These are phyloP conservation scores for Phyllostomus discolor DNA, from an alignment of 2,113 vertebrate species.

Conservation along the genomic window DNA sequence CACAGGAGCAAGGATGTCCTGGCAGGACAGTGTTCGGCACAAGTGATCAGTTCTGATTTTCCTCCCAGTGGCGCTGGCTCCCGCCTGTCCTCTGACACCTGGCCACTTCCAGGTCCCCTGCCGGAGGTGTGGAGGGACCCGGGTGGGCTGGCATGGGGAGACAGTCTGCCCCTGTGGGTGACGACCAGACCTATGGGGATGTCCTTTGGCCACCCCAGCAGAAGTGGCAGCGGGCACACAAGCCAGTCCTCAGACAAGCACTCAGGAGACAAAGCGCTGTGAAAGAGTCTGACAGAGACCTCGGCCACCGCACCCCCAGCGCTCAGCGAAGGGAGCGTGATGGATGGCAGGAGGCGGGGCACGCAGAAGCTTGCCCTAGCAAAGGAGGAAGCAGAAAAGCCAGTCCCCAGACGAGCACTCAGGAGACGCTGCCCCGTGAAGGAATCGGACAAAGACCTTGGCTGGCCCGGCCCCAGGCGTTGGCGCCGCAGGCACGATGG, in stretches of 20 bases:
- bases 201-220: background rate
- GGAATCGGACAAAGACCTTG: background rate
- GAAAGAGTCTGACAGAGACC: background rate
- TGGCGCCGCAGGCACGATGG: too few relatives aligned
- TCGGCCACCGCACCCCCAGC: background rate
- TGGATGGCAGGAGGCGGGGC: background rate
- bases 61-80: background rate
- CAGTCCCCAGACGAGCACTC: background rate
- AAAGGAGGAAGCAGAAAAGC: slow-evolving; percentile 21
- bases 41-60: slow-evolving; percentile 2
- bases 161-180: slow-evolving; percentile 39
- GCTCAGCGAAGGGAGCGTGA: background rate
- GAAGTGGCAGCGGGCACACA: slow-evolving; percentile 4
- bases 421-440: too few relatives aligned
- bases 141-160: slow-evolving; percentile 46
- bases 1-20: background rate
- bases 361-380: background rate
- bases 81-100: background rate
- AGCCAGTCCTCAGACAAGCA: background rate
- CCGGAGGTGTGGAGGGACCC: background rate
- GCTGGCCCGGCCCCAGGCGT: background rate
- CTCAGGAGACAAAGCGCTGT: background rate
- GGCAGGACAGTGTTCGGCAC: background rate
- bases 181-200: slow-evolving; percentile 25
- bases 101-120: slow-evolving; percentile 53